Percentiles rank a stretch among this genome's conserved stretches.
Evolutionary conservation across 2,797 vertebrate species (phyloP).

Genomic region (Coccyzus lansbergi): DNA sequence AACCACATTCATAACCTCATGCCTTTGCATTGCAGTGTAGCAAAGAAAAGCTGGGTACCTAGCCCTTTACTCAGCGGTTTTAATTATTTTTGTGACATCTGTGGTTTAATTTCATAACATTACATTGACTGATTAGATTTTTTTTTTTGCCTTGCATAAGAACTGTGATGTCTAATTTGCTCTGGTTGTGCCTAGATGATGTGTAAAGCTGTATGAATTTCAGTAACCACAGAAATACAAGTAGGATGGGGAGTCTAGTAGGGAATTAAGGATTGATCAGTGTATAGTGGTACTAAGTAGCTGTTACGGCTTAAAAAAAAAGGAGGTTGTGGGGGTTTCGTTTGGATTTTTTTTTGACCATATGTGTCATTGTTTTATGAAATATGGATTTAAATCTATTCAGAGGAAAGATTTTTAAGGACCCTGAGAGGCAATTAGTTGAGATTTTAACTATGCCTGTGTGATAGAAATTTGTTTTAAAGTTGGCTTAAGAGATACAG

Average conservation of each 20-base stretch:
- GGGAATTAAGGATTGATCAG: not conserved
- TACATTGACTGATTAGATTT: not conserved
- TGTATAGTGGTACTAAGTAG: not conserved
- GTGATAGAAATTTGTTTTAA: not conserved
- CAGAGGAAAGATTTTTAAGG: not conserved
- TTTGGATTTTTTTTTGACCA: not conserved
- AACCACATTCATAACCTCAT: not conserved
- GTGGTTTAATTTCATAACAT: not conserved
- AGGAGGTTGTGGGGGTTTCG: fast-evolving
- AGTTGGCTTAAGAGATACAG: not conserved
- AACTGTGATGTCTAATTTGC: not conserved
- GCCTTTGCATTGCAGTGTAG: not conserved
- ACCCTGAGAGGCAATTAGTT: not conserved
- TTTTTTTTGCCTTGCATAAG: not conserved
- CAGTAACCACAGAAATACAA: not conserved
- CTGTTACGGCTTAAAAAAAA: not conserved
- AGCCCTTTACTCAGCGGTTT: not conserved
- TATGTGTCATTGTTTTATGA: not conserved
- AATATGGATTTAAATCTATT: not conserved
- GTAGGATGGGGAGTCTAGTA: not conserved
- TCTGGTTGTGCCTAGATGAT: not conserved
- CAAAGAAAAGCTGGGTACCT: not conserved
- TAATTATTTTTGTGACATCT: not conserved
- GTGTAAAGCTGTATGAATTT: not conserved
- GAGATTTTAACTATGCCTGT: not conserved